Base-by-base conservation (phyloP, 2,113 vertebrate genomes). In the Tricholaema leucomelas region DNA sequence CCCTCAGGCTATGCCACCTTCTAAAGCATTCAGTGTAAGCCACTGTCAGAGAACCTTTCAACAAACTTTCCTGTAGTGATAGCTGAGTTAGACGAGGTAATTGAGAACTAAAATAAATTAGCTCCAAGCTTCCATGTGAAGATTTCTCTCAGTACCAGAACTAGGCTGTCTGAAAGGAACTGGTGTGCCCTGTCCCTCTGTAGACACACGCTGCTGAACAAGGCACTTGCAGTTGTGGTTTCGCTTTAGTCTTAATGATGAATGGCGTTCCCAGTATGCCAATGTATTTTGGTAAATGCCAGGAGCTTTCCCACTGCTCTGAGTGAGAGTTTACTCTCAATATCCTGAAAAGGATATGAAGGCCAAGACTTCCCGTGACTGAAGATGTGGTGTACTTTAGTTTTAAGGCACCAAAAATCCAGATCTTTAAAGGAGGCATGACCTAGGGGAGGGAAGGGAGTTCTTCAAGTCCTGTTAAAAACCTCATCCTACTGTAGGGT, bases 401-500 rank as follows among this genome's bases (percentile, higher is more conserved):
- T 87, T 88, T 83, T 58, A 73, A 87, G 75, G 87, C 85, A 95
- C 23, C 67, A 87, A 85, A 89, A 61, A 33, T 73, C 36, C 64
- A 55, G 19, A 19, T 63, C 72, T 92, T 85, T 70, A 61, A 88
- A 87, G 48, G 72, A 92, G 50, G 44, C 67, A 66, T 0, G 1
- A 87, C 74, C 59, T 33, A 31, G 56, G 40, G 84, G 40, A 88
- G 64, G 33, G 74, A 81, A 77, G 64, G 81, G 76, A 64, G 55
- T 93, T 66, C 71, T 87, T 94, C 86, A 77, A 35, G 72, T 80
- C 86, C 92, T 89, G 67, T 84, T 96, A 80, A 96, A 67, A 93
- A 80, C 75, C 84, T 95, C 74, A 88, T 90, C 86, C 81, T 90
- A 83, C 81, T 94, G 81, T 85, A 94, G 89, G 81, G 87, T 96